Evolutionary conservation across 2,113 vertebrate genomes (phyloP), one percentile per base, ranked within the genome.

Genomic region (Pyrgilauda ruficollis): DNA sequence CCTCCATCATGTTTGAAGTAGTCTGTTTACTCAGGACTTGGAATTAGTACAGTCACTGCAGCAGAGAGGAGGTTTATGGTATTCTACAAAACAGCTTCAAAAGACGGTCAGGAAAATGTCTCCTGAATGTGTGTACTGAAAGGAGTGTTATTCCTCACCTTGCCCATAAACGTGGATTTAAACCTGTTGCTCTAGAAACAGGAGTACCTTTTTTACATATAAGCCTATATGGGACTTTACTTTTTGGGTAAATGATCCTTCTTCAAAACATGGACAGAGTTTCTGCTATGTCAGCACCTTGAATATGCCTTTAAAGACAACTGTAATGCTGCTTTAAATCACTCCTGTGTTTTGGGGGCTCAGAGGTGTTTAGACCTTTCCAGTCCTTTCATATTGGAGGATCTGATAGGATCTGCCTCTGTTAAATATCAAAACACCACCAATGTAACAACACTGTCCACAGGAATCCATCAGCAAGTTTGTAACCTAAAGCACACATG

Each of bases 21-120:
- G 84, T 93, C 66, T 96, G 19, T 95, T 97, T 94, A 79, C 92
- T 95, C 39, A 93, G 81, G 82, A 85, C 87, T 95, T 96, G 95
- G 92, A 95, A 91, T 68, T 84, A 75, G 74, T 97, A 96, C 95
- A 91, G 92, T 96, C 92, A 82, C 43, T 95, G 87, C 74, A 91
- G 69, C 81, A 87, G 74, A 87, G 92, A 89, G 84, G 80, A 84
- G 92, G 58, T 89, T 95, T 94, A 87, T 66, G 67, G 37, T 93
- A 62, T 82, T 79, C 90, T 91, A 78, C 84, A 49, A 1, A 64
- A 61, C 69, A 63, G 46, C 92, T 94, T 94, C 87, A 89, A 89
- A 96, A 87, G 87, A 64, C 0, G 0, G 62, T 94, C 73, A 52
- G 50, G 92, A 87, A 93, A 84, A 87, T 44, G 78, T 88, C 72